A percentile compares a stretch with the other conserved stretches of the same genome.
Evolutionary conservation across 2,797 vertebrate species (phyloP).

Genomic region (Psittacula derbiana): DNA sequence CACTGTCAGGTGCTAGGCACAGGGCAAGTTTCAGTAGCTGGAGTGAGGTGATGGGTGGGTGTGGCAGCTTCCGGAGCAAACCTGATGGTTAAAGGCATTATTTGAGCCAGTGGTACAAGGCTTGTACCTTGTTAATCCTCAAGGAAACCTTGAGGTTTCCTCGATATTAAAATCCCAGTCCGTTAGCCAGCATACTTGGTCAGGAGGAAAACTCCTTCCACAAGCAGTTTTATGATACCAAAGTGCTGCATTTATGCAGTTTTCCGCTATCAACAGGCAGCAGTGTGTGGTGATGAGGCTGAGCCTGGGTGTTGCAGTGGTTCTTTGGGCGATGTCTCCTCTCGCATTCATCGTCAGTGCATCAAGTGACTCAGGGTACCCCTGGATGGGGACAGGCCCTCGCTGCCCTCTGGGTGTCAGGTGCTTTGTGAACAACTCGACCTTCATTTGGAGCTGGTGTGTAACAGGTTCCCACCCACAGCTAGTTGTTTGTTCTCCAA

Average conservation of each 20-base stretch:
- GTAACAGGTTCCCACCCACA: background rate
- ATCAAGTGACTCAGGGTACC: accelerated
- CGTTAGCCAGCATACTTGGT: background rate
- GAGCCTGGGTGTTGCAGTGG: background rate
- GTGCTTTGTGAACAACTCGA: background rate
- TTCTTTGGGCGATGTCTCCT: background rate
- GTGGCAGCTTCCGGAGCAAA: constrained; percentile 16
- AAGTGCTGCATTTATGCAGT: background rate
- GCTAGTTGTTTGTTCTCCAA: background rate
- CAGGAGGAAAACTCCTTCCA: background rate
- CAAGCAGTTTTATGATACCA: background rate
- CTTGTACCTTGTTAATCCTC: background rate
- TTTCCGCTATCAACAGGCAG: background rate
- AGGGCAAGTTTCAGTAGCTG: background rate
- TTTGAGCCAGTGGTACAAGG: background rate
- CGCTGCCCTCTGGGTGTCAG: background rate
- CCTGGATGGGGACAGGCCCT: background rate
- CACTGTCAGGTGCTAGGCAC: accelerated
- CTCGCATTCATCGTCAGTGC: accelerated
- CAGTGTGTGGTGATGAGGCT: background rate
- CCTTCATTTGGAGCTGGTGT: background rate
- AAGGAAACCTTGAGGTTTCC: background rate
- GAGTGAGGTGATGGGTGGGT: background rate
- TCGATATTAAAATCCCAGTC: background rate
- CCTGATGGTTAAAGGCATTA: background rate